Evolutionary conservation across 2,113 vertebrate genomes (phyloP), one percentile per base, ranked within the genome.

Genomic region (Amphiprion ocellaris): DNA sequence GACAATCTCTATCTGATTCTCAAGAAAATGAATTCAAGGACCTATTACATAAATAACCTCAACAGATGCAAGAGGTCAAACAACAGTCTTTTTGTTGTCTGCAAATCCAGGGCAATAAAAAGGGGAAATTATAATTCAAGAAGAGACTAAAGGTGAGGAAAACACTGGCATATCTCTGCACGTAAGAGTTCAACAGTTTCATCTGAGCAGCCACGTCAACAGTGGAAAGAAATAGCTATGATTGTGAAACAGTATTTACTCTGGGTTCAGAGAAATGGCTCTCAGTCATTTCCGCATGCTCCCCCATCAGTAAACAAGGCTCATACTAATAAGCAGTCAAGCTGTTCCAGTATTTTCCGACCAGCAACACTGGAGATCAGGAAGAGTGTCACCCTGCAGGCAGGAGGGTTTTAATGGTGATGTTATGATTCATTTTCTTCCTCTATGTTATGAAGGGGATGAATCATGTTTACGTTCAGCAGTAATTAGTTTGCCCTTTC

Each of bases 221-320:
- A 17, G 77, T 17, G 49, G 62, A 77, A 84, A 84, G 75, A 64
- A 81, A 88, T 73, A 84, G 67, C 10, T 4, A 21, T 21, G 24
- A 39, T 79, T 86, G 74, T 82, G 87, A 82, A 87, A 87, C 74
- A 79, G 52, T 81, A 80, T 88, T 87, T 88, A 74, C 68, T 67
- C 58, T 72, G 53, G 39, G 64, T 83, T 79, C 67, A 59, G 49
- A 78, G 67, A 75, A 80, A 54, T 82, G 87, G 63, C 72, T 30
- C 0, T 3, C 12, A 69, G 79, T 68, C 77, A 85, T 76, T 83
- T 90, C 79, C 55, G 5, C 62, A 46, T 53, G n/a, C 26, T 14
- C 23, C 37, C 39, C 10, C 14, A 44, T 74, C 28, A 41, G 65
- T 88, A 87, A 87, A 89, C 77, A 87, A 74, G 78, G 2, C 53